Evolutionary conservation across 2,888 invertebrate species (phyloP).

Genomic region (Raillietiella orientalis): DNA sequence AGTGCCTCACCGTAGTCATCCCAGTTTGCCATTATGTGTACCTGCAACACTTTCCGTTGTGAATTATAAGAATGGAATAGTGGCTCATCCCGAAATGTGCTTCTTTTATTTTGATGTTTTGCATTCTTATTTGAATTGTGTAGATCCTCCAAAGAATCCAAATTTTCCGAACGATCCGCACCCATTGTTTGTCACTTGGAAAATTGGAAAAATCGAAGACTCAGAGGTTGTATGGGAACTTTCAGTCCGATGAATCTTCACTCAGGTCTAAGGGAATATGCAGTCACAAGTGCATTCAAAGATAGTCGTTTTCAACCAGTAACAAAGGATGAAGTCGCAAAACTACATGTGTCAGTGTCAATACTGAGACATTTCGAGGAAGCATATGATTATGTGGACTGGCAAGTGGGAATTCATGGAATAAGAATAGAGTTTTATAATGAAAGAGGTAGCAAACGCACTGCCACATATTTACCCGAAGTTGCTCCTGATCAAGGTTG

Average conservation of each 20-base stretch:
- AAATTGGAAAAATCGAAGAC: slow-evolving; percentile 78
- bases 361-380: slow-evolving; percentile 88
- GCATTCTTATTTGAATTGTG: slow-evolving; percentile 66
- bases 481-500: slow-evolving; percentile 97
- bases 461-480: slow-evolving; percentile 93
- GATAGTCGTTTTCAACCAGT: slow-evolving; percentile 92
- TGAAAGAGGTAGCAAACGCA: slow-evolving; percentile 70
- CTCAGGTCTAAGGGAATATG: slow-evolving; percentile 76
- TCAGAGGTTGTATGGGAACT: slow-evolving; percentile 95
- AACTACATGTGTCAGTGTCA: slow-evolving; percentile 77
- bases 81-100: slow-evolving; percentile 84
- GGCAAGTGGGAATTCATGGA: slow-evolving; percentile 89
- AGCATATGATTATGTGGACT: slow-evolving; percentile 73
- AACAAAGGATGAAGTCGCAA: slow-evolving; percentile 63
- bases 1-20: slow-evolving; percentile 9
- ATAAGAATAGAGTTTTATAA: slow-evolving; percentile 90
- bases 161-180: slow-evolving; percentile 74
- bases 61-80: slow-evolving; percentile 11
- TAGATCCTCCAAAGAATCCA: slow-evolving; percentile 66
- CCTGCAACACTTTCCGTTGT: background rate
- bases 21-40: slow-evolving; percentile 7
- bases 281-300: slow-evolving; percentile 82
- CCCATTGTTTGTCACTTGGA: slow-evolving; percentile 98
- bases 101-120: slow-evolving; percentile 98
- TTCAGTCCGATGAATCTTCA: slow-evolving; percentile 90